phyloP scores from a whole-genome alignment of 1,140 invertebrate genomes.

The Drosophila leontia region DNA sequence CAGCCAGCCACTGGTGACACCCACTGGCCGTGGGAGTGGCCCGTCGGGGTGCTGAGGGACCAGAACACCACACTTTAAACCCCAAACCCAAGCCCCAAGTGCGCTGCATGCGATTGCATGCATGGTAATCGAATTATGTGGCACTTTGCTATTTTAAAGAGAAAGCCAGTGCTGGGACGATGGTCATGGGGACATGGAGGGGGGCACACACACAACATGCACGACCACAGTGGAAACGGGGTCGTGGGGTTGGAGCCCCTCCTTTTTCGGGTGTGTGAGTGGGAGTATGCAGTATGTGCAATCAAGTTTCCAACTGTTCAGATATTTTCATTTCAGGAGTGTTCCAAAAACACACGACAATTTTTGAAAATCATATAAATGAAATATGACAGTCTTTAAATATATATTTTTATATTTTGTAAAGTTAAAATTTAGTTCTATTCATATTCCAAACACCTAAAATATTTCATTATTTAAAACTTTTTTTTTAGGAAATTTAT shows the following conservation, averaged over 20 bases:
- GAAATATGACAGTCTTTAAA: too few species aligned
- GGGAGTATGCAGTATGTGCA: not conserved
- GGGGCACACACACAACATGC: not conserved
- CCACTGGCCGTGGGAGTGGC: not conserved
- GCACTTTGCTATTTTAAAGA: conserved; percentile 48
- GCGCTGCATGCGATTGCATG: conserved; percentile 60
- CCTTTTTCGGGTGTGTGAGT: not conserved
- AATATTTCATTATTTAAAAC: too few species aligned
- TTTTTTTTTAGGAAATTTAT: too few species aligned
- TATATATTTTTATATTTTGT: too few species aligned
- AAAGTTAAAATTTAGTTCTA: too few species aligned
- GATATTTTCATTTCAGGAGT: not conserved
- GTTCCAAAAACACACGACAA: conserved; percentile 1
- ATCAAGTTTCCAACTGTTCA: not conserved
- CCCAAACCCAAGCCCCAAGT: conserved; percentile 22
- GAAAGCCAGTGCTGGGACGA: not conserved
- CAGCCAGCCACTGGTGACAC: not conserved
- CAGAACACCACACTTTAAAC: conserved; percentile 23
- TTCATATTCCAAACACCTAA: too few species aligned
- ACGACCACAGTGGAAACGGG: conserved; percentile 7
- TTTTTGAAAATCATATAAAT: too few species aligned
- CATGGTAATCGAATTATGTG: conserved; percentile 75
- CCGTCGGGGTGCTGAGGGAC: not conserved
- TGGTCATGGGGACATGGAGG: not conserved
- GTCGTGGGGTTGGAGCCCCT: not conserved